Evolutionary conservation across 2,797 vertebrate species (phyloP).

Genomic region (Lycodopsis pacificus): DNA sequence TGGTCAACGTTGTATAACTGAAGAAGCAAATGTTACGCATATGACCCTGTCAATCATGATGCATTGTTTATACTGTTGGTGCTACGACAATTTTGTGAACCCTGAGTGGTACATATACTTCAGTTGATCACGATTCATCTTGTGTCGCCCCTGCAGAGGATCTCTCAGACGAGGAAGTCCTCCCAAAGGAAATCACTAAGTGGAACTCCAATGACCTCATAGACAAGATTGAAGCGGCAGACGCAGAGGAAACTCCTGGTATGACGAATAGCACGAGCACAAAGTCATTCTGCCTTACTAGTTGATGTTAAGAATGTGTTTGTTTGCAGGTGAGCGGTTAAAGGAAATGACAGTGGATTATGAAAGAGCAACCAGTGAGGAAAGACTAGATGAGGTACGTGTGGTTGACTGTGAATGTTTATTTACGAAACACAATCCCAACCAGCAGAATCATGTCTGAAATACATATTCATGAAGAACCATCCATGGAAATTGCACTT

Average conservation of each 20-base stretch:
- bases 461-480: constrained; percentile 7
- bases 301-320: constrained; percentile 24
- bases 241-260: constrained; percentile 89
- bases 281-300: background rate
- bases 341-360: constrained; percentile 87
- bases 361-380: constrained; percentile 85
- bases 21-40: background rate
- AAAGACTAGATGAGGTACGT: constrained; percentile 91
- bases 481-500: constrained; percentile 20
- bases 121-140: constrained; percentile 7
- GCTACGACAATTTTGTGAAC: background rate
- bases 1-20: background rate
- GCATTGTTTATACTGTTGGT: background rate
- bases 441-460: constrained; percentile 27
- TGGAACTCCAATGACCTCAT: constrained; percentile 97
- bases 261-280: constrained; percentile 38
- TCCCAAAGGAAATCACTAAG: constrained; percentile 94
- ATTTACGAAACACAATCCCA: background rate
- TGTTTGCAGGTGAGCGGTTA: constrained; percentile 87
- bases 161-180: constrained; percentile 92
- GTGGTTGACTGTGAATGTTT: constrained; percentile 4
- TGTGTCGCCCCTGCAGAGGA: constrained; percentile 85
- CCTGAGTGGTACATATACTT: background rate
- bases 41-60: background rate
- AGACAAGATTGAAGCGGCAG: constrained; percentile 92